Base-by-base conservation (phyloP, 2,113 vertebrate species). In the Spea bombifrons region DNA sequence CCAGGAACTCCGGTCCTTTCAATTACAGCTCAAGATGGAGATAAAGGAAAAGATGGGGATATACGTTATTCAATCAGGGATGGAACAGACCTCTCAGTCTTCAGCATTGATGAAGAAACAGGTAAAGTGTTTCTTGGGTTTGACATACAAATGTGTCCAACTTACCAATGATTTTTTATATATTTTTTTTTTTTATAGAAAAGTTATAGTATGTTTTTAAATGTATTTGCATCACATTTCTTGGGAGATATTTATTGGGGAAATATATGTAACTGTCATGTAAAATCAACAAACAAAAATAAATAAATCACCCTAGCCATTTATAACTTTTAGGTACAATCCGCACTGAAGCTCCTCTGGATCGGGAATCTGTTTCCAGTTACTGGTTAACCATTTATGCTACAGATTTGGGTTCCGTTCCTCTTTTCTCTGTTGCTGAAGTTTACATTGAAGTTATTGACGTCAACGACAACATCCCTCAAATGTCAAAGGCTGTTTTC, bases 321-420 rank as follows among this genome's bases (percentile, higher is more conserved):
- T 46, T 67, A 4, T 17, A 9, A 71, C 68, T 68, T 46, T 8
- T 80, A 99, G 97, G 97, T 81, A 90, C 89, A 80, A 95, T 99
- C 70, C 86, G 87, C 52, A 96, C 95, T 0, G 83, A 88, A 7
- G 90, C 87, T 66, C 70, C 82, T 0, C 84, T 99, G 3, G 96
- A 99, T 85, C 87, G 96, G 8, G 97, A 99, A 88, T 86, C 74
- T 2, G 72, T 9, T 0, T 85, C 93, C 66, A 92, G 92, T 89
- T 97, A 97, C 83, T 99, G 97, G 97, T 86, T 99, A 65, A 96
- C 95, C 0, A 93, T 99, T 15, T 88, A 92, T 17, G 96, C 91
- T 57, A 92, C 91, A 45, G 97, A 99, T 80, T 84, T 90, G 82
- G 96, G 97, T 2, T 94, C 94, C 0, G 63, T 93, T 64, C 94